Evolutionary conservation across 2,113 vertebrate species (phyloP), one percentile per base, ranked within the genome.

Genomic region (Cryptoleucopteryx plumbea): DNA sequence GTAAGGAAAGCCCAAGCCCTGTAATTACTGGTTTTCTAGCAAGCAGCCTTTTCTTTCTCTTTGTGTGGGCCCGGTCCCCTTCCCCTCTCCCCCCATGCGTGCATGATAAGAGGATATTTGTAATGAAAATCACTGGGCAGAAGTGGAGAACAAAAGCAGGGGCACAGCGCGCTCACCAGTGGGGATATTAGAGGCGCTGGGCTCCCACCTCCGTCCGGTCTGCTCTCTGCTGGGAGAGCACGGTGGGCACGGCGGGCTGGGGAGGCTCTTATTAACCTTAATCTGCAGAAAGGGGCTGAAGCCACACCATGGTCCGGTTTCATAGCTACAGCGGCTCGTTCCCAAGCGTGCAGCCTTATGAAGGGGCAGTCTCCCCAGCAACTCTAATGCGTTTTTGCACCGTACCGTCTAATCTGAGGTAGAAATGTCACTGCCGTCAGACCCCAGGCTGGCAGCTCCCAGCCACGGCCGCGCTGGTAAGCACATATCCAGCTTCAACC

Each of bases 311-410:
- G 72, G 61, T 18, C 61, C 4, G 31, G 92, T 97, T 96, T 79
- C 96, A 82, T 85, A 65, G 97, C 92, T 96, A 82, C 86, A 80
- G 63, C 93, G 45, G 82, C 63, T 79, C 71, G 25, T 82, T 74
- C 92, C 88, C 96, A 97, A 55, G 93, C 90, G 43, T 74, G 93
- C 86, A 78, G 80, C 82, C 92, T 79, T 18, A 71, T 90, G 93
- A 82, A 90, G 94, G 88, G 10, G 11, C 80, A 77, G 94, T 98
- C 97, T 92, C 98, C 96, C 95, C 88, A 96, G 97, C 96, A 98
- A 98, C 98, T 95, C 75, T 67, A 81, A 96, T 93, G 90, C 12
- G 43, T 78, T 95, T 72, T 50, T 34, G 83, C 94, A 9, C 75
- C 86, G 34, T 56, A 20, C 88, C 68, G 15, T 90, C 94, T 97